Base-by-base conservation (phyloP, 2,888 invertebrate genomes). In the Andrena flavipes region DNA sequence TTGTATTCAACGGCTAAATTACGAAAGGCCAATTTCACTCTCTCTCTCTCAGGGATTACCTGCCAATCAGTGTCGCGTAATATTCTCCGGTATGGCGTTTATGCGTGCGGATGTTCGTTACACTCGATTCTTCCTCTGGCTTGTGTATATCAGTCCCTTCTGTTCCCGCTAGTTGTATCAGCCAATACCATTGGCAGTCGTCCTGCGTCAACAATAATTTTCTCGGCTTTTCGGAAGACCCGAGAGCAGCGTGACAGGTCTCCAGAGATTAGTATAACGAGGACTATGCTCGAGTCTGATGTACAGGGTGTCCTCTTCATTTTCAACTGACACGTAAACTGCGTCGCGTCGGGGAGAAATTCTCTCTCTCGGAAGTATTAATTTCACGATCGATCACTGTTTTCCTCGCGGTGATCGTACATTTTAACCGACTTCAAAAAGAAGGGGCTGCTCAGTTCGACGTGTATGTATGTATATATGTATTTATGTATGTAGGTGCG, bases 51-150 rank as follows among this genome's bases (percentile, higher is more conserved):
- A 20, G 87, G 87, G 87, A 84, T 86, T 81, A 82, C 56, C 86
- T 88, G 88, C 72, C 88, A 88, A 88, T 88, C 88, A 88, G 86
- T 88, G 86, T 86, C 88, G 77, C 76, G 76, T n/a, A 76, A 84
- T 83, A 87, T 83, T 84, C 87, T 79, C 87, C 76, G 76, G 64
- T 74, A 74, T 80, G 70, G 69, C 76, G 72, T 64, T 71, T 76
- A 56, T 84, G 76, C 56, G 23, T 7, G 10, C 42, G 72, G 69
- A 69, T 78, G 83, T 69, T 73, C 63, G 83, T 26, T 70, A 54
- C 33, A 64, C 72, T 56, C 26, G 30, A 82, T 87, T 87, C 86
- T 86, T 87, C 82, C 80, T 75, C 69, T 64, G 72, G 64, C 54
- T 60, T 68, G n/a, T 49, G 42, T 26, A 13, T 26, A 26, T n/a